These are phyloP conservation scores for Sturmia bella DNA, from an alignment of 2,888 invertebrate species.

Conservation along the genomic window DNA sequence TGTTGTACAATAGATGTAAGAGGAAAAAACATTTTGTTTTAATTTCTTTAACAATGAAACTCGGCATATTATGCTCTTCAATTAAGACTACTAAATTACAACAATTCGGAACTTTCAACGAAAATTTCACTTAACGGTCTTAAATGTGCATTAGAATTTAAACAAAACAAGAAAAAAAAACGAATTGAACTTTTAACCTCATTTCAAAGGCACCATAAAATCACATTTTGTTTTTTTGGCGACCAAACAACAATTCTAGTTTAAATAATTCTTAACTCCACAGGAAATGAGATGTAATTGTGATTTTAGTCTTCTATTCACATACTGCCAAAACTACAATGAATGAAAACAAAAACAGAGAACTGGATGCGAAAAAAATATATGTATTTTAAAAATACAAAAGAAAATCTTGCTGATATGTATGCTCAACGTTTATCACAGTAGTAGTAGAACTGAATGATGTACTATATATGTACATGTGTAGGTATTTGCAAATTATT, in stretches of 20 bases:
- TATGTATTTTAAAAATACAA: no score
- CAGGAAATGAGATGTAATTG: constrained; percentile 63
- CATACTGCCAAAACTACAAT: constrained; percentile 35
- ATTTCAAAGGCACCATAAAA: constrained; percentile 63
- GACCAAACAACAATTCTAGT: constrained; percentile 41
- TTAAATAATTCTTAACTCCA: constrained; percentile 60
- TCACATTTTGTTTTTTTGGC: constrained; percentile 58
- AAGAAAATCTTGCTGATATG: constrained; percentile 52
- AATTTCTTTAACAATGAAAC: no score
- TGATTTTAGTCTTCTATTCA: constrained; percentile 38
- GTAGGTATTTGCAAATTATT: constrained; percentile 50
- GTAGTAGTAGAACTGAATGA: constrained; percentile 42
- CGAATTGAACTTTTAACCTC: constrained; percentile 68
- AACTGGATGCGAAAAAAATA: constrained; percentile 4
- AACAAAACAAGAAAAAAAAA: constrained; percentile 40
- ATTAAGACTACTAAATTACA: no score
- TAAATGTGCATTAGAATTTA: constrained; percentile 13
- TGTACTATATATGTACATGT: no score
- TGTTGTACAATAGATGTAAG: no score
- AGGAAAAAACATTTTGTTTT: no score
- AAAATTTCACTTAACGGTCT: not conserved
- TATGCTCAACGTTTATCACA: constrained; percentile 58
- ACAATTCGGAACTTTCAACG: no score
- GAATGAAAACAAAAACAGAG: constrained; percentile 13
- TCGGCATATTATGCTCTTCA: no score